Percentiles rank a stretch among this genome's conserved stretches.
phyloP scores from a whole-genome alignment of 2,888 invertebrate genomes.

The Drosophila ustulata region DNA sequence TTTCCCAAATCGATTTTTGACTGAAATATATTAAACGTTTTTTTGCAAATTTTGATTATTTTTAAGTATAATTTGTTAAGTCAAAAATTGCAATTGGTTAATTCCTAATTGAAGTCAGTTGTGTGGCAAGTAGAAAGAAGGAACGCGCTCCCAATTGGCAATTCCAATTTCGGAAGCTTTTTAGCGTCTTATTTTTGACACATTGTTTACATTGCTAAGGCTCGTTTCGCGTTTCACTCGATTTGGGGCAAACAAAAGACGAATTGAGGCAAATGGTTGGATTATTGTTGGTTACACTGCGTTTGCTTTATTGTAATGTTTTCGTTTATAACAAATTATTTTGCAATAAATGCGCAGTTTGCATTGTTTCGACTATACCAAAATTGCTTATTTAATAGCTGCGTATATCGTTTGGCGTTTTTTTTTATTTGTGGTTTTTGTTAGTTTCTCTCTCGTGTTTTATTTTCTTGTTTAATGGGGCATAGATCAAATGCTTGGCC shows the following conservation, averaged over 20 bases:
- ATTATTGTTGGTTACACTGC: slow-evolving; percentile 38
- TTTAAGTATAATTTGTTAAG: too few species aligned
- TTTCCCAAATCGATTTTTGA: neutral
- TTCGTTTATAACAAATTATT: slow-evolving; percentile 54
- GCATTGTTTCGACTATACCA: slow-evolving; percentile 14
- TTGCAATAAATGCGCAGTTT: slow-evolving; percentile 55
- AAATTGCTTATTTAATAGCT: slow-evolving; percentile 20
- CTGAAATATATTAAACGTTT: too few species aligned
- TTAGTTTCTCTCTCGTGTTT: slow-evolving; percentile 4
- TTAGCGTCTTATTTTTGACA: neutral
- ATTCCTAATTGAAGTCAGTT: too few species aligned
- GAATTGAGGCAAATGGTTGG: slow-evolving; percentile 5
- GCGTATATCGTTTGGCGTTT: slow-evolving; percentile 5
- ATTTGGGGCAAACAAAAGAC: neutral
- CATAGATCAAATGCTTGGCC: slow-evolving; percentile 40
- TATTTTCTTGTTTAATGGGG: slow-evolving; percentile 1
- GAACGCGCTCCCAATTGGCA: neutral
- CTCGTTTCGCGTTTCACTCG: slow-evolving; percentile 38
- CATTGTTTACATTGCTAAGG: slow-evolving; percentile 28
- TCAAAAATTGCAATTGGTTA: too few species aligned
- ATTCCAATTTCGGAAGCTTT: neutral
- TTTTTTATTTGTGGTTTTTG: slow-evolving; percentile 16
- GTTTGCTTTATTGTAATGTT: slow-evolving; percentile 63
- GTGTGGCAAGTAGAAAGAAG: too few species aligned
- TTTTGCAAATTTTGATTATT: too few species aligned